phyloP scores from a whole-genome alignment of 2,113 vertebrate species.

The Proterorhinus semilunaris region DNA sequence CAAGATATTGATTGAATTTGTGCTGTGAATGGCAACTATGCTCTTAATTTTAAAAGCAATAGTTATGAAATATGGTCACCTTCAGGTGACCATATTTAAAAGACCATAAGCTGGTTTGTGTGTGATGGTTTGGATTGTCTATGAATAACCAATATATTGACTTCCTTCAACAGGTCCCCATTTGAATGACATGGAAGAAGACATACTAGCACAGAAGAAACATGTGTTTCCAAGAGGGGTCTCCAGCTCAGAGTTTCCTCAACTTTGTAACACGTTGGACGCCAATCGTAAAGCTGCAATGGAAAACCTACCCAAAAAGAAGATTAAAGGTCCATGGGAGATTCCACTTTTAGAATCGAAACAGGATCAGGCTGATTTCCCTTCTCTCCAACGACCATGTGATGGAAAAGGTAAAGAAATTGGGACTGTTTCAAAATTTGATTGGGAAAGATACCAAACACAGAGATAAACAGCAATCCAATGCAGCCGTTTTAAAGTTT shows the following conservation, averaged over 20 bases:
- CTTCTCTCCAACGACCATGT: neutral
- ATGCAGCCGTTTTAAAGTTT: too few species aligned
- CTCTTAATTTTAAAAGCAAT: neutral
- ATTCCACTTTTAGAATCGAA: neutral
- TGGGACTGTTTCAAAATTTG: neutral
- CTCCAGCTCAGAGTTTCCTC: neutral
- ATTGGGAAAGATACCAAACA: neutral
- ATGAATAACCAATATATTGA: neutral
- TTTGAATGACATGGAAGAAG: neutral
- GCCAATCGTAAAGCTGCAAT: neutral
- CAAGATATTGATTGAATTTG: too few species aligned
- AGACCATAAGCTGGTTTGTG: too few species aligned
- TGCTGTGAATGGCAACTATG: too few species aligned
- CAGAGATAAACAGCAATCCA: too few species aligned
- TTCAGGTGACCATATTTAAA: too few species aligned
- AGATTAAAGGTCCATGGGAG: neutral
- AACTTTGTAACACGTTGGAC: neutral
- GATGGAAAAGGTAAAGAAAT: neutral
- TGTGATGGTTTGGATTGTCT: neutral
- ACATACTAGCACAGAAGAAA: neutral
- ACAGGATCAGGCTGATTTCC: neutral
- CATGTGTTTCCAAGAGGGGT: neutral
- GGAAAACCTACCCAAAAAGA: neutral
- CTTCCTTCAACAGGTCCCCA: neutral
- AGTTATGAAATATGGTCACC: neutral